A percentile compares a stretch with the other conserved stretches of the same genome.
These are phyloP conservation scores for Rhinella marina DNA, from an alignment of 2,797 vertebrate genomes.

Conservation along the genomic window DNA sequence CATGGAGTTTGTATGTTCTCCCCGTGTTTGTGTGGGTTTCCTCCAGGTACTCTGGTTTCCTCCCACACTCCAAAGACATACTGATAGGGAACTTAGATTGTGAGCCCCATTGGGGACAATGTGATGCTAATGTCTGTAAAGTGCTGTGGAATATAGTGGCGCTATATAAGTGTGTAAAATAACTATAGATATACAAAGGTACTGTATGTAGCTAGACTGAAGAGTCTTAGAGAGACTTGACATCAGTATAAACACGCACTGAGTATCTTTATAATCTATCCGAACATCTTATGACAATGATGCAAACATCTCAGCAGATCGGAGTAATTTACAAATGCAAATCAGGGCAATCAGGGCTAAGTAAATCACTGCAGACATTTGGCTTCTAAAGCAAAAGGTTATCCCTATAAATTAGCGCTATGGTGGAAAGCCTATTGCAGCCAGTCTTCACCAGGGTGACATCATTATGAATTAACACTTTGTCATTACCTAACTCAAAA, in stretches of 20 bases:
- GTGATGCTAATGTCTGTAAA: no score
- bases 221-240: not conserved
- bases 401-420: slow-evolving; percentile 28
- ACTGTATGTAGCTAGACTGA: not conserved
- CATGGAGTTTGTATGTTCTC: no score
- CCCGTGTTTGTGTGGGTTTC: no score
- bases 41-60: no score
- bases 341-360: slow-evolving; percentile 61
- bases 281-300: slow-evolving; percentile 38
- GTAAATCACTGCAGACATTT: slow-evolving; percentile 59
- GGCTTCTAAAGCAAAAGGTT: slow-evolving; percentile 55
- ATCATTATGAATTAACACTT: slow-evolving; percentile 57
- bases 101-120: no score
- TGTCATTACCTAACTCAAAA: slow-evolving; percentile 47
- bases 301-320: slow-evolving; percentile 27
- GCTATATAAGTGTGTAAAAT: no score
- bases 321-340: slow-evolving; percentile 54
- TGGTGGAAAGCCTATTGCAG: slow-evolving; percentile 19
- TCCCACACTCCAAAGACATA: no score
- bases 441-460: slow-evolving; percentile 42
- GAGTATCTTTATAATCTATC: slow-evolving; percentile 36
- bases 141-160: no score
- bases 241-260: not conserved
- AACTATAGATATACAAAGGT: no score
- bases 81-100: no score